phyloP scores from a whole-genome alignment of 2,113 vertebrate species.

The Dicentrarchus labrax region DNA sequence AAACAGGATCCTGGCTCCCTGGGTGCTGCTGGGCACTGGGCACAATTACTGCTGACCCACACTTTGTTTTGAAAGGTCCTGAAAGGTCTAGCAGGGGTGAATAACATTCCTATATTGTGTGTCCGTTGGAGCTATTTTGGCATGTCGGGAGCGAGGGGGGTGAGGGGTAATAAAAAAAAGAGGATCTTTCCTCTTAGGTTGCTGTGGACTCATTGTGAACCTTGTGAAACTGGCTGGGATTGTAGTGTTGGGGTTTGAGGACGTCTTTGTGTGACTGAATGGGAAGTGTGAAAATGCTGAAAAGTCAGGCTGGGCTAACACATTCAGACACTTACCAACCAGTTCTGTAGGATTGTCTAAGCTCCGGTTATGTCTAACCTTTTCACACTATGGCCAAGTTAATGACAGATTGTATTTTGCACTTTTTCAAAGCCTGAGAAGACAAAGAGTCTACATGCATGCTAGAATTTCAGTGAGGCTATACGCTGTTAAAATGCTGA shows the following conservation, averaged over 20 bases:
- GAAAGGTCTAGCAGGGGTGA: slow-evolving; percentile 84
- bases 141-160: background rate
- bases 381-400: no score
- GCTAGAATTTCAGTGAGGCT: no score
- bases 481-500: no score
- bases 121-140: slow-evolving; percentile 50
- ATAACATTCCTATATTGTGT: slow-evolving; percentile 76
- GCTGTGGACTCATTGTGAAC: slow-evolving; percentile 12
- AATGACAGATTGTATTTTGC: no score
- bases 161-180: slow-evolving; percentile 26
- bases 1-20: slow-evolving; percentile 53
- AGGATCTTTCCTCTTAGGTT: slow-evolving; percentile 47
- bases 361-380: no score
- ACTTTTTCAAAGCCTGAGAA: no score
- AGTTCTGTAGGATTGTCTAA: no score
- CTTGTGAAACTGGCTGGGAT: background rate
- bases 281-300: no score
- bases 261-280: background rate
- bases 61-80: slow-evolving; percentile 79
- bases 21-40: slow-evolving; percentile 46
- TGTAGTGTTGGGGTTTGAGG: background rate
- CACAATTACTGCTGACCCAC: slow-evolving; percentile 82
- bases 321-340: background rate
- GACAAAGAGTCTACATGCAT: no score
- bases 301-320: no score